Conservation (phyloP, 2,888 invertebrate genomes). For the Cynaeus angustus region DNA sequence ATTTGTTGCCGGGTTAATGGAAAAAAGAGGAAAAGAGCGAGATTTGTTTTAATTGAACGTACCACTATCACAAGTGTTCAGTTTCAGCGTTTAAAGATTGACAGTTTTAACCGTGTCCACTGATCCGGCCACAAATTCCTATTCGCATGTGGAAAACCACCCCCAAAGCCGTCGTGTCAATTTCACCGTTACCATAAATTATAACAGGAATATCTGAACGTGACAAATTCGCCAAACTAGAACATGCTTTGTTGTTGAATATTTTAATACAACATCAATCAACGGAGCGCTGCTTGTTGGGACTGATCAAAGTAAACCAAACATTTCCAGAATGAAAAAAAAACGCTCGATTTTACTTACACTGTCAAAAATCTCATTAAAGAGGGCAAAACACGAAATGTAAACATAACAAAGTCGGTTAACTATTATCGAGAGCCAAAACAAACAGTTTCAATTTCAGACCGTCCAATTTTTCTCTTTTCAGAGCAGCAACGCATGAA, state of each 20-base stretch:
- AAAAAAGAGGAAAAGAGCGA: neutral
- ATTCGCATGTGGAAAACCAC: slow-evolving; percentile 33
- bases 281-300: neutral
- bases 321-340: neutral
- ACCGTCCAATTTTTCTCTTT: slow-evolving; percentile 24
- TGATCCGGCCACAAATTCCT: slow-evolving; percentile 30
- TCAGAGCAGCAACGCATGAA: slow-evolving; percentile 48
- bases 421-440: slow-evolving; percentile 6
- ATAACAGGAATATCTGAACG: slow-evolving; percentile 48
- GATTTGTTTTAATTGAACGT: too few species aligned
- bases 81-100: too few species aligned
- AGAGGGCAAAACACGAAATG: neutral
- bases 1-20: slow-evolving; percentile 4
- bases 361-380: too few species aligned
- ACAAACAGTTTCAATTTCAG: slow-evolving; percentile 18
- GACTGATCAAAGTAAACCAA: slow-evolving; percentile 7
- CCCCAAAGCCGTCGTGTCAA: slow-evolving; percentile 38
- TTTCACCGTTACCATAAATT: slow-evolving; percentile 46
- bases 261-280: slow-evolving; percentile 42
- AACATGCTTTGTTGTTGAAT: slow-evolving; percentile 46
- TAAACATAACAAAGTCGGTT: slow-evolving; percentile 3
- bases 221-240: slow-evolving; percentile 47
- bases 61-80: too few species aligned
- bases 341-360: too few species aligned
- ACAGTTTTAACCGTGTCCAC: slow-evolving; percentile 32